These are phyloP conservation scores for Prosopocoilus inquinatus DNA, from an alignment of 2,888 invertebrate species.

Conservation along the genomic window DNA sequence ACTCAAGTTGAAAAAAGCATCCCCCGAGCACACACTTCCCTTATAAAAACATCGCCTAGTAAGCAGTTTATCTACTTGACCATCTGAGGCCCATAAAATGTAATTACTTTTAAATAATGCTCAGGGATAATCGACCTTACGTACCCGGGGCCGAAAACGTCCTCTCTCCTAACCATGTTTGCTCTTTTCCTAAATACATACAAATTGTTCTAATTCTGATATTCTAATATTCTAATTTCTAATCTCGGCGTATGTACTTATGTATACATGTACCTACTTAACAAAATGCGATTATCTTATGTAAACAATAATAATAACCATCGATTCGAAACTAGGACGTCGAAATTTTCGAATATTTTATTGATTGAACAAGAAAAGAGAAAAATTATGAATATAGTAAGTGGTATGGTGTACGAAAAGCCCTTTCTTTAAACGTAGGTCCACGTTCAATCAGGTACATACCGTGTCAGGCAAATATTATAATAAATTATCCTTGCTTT, in stretches of 20 bases:
- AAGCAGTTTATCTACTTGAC: slow-evolving; percentile 22
- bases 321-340: background rate
- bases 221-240: too few relatives aligned
- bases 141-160: background rate
- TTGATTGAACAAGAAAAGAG: background rate
- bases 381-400: background rate
- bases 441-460: slow-evolving; percentile 1
- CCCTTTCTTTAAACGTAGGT: slow-evolving; percentile 1
- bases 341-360: slow-evolving; percentile 7
- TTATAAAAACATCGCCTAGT: slow-evolving; percentile 11
- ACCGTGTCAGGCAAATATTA: slow-evolving; percentile 5
- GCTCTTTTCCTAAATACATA: too few relatives aligned
- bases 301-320: too few relatives aligned
- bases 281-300: too few relatives aligned
- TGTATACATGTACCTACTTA: too few relatives aligned
- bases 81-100: slow-evolving; percentile 23
- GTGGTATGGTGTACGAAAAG: background rate
- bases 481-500: slow-evolving; percentile 1
- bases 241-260: too few relatives aligned
- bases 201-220: too few relatives aligned
- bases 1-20: slow-evolving; percentile 17
- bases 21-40: background rate
- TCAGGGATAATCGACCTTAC: slow-evolving; percentile 7
- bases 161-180: too few relatives aligned
- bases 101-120: slow-evolving; percentile 24